Evolutionary conservation across 2,888 invertebrate species (phyloP).

Genomic region (Parnassius apollo): DNA sequence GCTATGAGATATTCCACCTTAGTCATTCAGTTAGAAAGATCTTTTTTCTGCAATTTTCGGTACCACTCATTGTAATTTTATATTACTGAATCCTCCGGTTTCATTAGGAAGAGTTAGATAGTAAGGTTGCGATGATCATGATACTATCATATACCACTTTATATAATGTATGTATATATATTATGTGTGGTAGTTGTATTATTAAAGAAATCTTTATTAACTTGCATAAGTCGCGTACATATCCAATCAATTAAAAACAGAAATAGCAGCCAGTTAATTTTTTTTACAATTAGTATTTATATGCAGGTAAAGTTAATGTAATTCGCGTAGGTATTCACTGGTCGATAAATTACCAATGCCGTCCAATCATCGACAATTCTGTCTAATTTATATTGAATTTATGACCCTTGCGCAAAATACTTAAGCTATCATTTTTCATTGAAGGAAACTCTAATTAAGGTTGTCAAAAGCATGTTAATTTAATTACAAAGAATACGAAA

Average conservation of each 20-base stretch:
- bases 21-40: no score
- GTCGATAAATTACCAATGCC: conserved; percentile 17
- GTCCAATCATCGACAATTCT: conserved; percentile 27
- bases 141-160: no score
- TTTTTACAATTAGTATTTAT: conserved; percentile 17
- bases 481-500: conserved; percentile 13
- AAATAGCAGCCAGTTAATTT: neutral
- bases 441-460: conserved; percentile 26
- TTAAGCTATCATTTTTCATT: conserved; percentile 29
- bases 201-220: no score
- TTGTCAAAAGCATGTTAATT: conserved; percentile 14
- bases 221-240: no score
- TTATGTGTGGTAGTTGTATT: no score
- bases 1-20: no score
- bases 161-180: no score
- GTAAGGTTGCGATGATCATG: no score
- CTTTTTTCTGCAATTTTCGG: no score
- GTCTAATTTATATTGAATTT: conserved; percentile 27
- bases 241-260: neutral
- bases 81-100: no score
- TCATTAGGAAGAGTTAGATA: no score
- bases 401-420: conserved; percentile 18
- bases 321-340: conserved; percentile 19
- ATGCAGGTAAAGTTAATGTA: conserved; percentile 11
- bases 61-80: no score